phyloP scores from a whole-genome alignment of 2,797 vertebrate genomes.

The Buceros bicornis region DNA sequence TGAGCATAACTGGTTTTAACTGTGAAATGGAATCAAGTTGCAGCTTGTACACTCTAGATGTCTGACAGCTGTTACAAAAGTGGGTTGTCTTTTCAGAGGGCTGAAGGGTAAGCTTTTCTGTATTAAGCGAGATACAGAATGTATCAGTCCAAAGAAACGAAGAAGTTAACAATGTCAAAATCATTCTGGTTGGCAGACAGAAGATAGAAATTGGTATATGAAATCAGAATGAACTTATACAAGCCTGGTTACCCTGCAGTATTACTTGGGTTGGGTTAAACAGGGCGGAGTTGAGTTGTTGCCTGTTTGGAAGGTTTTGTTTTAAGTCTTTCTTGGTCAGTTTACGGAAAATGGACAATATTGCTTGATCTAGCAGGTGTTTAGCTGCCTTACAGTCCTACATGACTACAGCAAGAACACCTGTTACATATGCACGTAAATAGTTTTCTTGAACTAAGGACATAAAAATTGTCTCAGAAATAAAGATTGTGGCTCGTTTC shows the following conservation, averaged over 20 bases:
- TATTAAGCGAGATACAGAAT: neutral
- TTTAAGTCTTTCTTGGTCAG: too few relatives aligned
- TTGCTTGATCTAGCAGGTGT: too few relatives aligned
- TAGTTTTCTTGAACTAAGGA: neutral
- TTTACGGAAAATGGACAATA: too few relatives aligned
- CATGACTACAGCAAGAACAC: too few relatives aligned
- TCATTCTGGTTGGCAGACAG: neutral
- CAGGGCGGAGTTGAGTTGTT: neutral
- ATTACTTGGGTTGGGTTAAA: neutral
- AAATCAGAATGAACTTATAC: neutral
- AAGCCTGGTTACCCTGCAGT: neutral
- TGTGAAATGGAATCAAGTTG: neutral
- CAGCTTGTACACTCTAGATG: neutral
- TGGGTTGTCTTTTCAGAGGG: neutral
- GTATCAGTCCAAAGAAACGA: too few relatives aligned
- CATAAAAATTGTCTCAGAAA: neutral
- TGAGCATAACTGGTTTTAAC: neutral
- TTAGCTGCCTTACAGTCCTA: too few relatives aligned
- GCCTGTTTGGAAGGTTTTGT: too few relatives aligned
- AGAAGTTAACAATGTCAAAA: neutral
- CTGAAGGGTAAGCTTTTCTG: neutral
- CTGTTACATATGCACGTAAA: too few relatives aligned
- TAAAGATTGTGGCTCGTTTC: neutral
- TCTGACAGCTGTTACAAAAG: neutral
- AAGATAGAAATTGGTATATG: neutral